Evolutionary conservation across 2,888 invertebrate genomes (phyloP).

Genomic region (Achlya flavicornis): DNA sequence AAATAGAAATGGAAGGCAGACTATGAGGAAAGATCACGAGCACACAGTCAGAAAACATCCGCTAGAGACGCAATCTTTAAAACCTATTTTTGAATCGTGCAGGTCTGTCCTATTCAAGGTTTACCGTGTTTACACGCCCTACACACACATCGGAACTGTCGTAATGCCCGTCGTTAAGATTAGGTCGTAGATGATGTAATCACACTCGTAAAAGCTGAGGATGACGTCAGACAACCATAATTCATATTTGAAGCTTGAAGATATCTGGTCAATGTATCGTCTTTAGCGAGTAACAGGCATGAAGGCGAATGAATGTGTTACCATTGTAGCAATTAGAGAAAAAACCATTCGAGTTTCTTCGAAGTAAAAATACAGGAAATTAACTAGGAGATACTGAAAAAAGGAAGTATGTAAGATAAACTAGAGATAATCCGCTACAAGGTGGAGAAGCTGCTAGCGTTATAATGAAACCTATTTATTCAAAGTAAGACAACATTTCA

Average conservation of each 20-base stretch:
- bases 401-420: background rate
- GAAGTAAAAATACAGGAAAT: background rate
- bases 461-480: background rate
- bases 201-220: conserved; percentile 23
- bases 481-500: conserved; percentile 7
- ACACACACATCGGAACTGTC: conserved; percentile 13
- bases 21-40: background rate
- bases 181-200: conserved; percentile 40
- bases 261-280: background rate
- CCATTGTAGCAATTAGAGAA: background rate
- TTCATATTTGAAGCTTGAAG: conserved; percentile 5
- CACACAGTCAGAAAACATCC: background rate
- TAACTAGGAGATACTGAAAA: background rate
- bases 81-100: background rate
- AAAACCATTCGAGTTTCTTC: background rate
- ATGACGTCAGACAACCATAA: conserved; percentile 30
- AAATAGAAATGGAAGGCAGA: background rate
- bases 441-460: background rate
- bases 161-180: conserved; percentile 20
- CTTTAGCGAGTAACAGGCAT: background rate
- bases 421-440: background rate
- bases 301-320: background rate
- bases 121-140: conserved; percentile 10
- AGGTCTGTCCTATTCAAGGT: conserved; percentile 12
- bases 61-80: background rate